Conservation (phyloP, 2,797 vertebrate genomes). For the Pachyuromys duprasi region DNA sequence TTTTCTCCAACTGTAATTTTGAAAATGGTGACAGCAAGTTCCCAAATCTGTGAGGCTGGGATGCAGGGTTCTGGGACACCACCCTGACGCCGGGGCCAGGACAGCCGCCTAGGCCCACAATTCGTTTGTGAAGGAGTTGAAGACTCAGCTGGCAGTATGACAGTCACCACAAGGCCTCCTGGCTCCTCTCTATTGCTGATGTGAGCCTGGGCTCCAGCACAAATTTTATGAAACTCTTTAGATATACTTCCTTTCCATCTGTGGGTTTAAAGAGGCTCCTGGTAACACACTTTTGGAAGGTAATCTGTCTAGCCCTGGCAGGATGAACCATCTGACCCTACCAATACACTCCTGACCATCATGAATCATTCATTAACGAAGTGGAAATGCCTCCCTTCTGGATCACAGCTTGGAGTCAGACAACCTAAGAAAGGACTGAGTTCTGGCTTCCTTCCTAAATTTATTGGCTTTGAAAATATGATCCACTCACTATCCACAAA, state of each 20-base stretch:
- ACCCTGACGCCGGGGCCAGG: not conserved
- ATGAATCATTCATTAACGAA: conserved; percentile 68
- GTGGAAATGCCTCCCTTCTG: not conserved
- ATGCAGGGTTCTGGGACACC: not conserved
- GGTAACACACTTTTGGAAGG: conserved; percentile 20
- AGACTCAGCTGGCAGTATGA: not conserved
- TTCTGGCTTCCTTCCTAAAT: conserved; percentile 31
- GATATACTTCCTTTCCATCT: conserved; percentile 48
- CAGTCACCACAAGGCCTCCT: not conserved
- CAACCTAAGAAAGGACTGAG: not conserved
- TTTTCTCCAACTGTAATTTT: not conserved
- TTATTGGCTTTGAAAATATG: not conserved
- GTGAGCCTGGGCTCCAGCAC: not conserved
- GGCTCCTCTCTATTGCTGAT: not conserved
- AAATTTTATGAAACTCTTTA: conserved; percentile 46
- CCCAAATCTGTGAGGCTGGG: not conserved
- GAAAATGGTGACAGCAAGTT: not conserved
- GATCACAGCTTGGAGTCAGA: conserved; percentile 40
- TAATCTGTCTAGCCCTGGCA: conserved; percentile 7
- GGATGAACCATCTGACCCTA: not conserved
- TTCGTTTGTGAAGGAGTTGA: not conserved
- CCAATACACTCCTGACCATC: not conserved
- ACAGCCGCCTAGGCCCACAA: not conserved
- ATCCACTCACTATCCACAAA: not conserved
- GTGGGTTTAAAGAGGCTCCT: conserved; percentile 40